Conservation (phyloP, 2,888 invertebrate species). For the Calameuta filiformis region DNA sequence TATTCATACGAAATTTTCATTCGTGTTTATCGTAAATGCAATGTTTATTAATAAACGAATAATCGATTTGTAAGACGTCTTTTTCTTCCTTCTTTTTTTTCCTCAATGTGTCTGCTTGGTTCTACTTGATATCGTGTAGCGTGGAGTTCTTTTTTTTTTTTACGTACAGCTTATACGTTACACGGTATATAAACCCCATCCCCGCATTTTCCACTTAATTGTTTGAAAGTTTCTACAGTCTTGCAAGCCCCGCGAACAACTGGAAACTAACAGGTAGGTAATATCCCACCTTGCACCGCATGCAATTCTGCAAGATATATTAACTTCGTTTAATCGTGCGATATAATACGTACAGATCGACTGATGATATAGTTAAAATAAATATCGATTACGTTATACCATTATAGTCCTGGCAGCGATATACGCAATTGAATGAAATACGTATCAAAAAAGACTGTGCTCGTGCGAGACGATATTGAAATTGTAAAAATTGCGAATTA, state of each 20-base stretch:
- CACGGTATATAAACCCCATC: background rate
- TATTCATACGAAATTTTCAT: slow-evolving; percentile 47
- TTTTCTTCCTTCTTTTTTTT: too few relatives aligned
- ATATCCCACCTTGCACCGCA: background rate
- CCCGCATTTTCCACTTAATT: background rate
- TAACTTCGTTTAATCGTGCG: background rate
- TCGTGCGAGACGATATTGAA: background rate
- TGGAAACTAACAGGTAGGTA: background rate
- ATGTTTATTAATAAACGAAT: slow-evolving; percentile 54
- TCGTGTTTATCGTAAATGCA: slow-evolving; percentile 44
- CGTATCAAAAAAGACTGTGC: background rate
- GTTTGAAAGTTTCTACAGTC: background rate
- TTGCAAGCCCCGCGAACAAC: background rate
- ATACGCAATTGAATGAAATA: background rate
- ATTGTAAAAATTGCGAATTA: background rate
- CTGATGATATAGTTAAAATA: background rate
- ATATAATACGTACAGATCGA: background rate
- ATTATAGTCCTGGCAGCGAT: background rate
- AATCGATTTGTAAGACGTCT: slow-evolving; percentile 41
- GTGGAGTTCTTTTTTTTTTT: background rate
- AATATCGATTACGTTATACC: background rate
- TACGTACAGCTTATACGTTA: background rate
- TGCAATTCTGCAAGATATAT: background rate
- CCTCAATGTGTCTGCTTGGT: background rate
- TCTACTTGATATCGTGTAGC: background rate